phyloP scores from a whole-genome alignment of 2,113 vertebrate genomes.

The Anhinga anhinga region DNA sequence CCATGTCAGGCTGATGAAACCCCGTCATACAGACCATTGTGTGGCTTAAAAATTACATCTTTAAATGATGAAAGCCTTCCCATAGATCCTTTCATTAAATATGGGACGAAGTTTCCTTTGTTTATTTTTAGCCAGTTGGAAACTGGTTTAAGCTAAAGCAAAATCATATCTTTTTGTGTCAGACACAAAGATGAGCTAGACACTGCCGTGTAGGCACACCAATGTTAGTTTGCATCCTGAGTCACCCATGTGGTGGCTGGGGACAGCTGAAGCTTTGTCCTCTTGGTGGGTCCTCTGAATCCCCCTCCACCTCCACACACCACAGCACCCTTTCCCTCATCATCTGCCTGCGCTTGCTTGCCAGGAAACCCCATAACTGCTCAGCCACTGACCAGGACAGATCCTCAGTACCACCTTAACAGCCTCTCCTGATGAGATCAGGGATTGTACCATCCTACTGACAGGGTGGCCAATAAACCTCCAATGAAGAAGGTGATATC shows the following conservation, averaged over 20 bases:
- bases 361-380: not conserved
- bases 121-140: not conserved
- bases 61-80: not conserved
- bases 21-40: not conserved
- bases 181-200: not conserved
- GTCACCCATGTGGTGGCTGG: accelerated
- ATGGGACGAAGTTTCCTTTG: not conserved
- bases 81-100: not conserved
- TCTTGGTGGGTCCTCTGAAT: not conserved
- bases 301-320: not conserved
- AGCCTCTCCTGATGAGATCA: not conserved
- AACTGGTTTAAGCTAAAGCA: not conserved
- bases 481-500: not conserved
- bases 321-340: not conserved
- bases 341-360: not conserved
- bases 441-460: no score
- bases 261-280: not conserved
- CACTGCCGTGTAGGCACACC: accelerated
- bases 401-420: not conserved
- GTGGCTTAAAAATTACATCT: not conserved
- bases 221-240: not conserved
- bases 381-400: not conserved
- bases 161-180: not conserved
- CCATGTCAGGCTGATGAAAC: not conserved
- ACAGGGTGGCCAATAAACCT: not conserved